Evolutionary conservation across 2,113 vertebrate species (phyloP), one percentile per base, ranked within the genome.

Genomic region (Zosterops japonicus): DNA sequence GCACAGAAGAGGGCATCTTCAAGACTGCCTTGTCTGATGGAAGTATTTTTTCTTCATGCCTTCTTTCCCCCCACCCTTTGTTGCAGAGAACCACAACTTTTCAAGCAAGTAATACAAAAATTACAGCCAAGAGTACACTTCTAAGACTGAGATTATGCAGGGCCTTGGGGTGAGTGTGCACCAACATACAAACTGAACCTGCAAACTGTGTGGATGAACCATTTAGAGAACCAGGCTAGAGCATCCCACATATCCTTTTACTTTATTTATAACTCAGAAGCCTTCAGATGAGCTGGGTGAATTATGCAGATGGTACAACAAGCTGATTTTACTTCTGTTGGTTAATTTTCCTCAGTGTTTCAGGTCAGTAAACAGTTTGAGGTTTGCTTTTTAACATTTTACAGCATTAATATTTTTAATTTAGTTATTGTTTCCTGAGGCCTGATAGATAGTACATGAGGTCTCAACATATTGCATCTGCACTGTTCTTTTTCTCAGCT

Each of bases 191-290:
- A 72, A 74, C 25, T 23, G 44, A 41, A 61, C 36, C 46, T 63
- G 42, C 12, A 92, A 41, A 70, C 70, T 55, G 14, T 42, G 49
- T 22, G 64, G 22, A 53, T 6, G 17, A 74, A 12, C 35, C 31
- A 83, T 92, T 90, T 85, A 86, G 70, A 79, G 94, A 95, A 56
- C 4, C 44, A 87, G 47, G 72, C 35, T 35, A 56, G 39, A 42
- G 27, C 25, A 60, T 63, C 33, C 36, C 76, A 35, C 4, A 35
- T 64, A 83, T 12, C 3, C 35, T 78, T 90, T 87, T 94, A 41
- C 83, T 93, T 96, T 90, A 94, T 96, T 96, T 83, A 77, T 89
- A 68, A 59, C 39, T 49, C 14, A n/a, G 44, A 95, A 67, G 29
- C 23, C 52, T 86, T 92, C 41, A 87, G 56, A 47, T 42, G 52